These are phyloP conservation scores for Chunga burmeisteri DNA, from an alignment of 2,113 vertebrate species.

Conservation along the genomic window DNA sequence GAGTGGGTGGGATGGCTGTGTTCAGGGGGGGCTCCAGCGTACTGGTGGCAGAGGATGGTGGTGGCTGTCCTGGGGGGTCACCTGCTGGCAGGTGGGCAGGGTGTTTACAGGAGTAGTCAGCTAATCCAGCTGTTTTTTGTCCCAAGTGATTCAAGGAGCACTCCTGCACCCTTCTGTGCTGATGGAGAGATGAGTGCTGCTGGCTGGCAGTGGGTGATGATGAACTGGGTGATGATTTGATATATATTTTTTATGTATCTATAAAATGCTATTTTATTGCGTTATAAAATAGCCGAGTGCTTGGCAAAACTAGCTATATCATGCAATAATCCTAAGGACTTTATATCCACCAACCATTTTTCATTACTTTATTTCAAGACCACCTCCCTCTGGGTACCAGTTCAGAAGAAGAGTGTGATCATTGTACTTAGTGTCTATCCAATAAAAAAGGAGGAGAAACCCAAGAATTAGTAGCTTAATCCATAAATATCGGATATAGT, in stretches of 20 bases:
- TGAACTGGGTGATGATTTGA: not conserved
- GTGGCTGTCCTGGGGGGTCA: not conserved
- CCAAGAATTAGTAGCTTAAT: not conserved
- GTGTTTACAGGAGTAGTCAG: not conserved
- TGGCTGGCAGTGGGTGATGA: not conserved
- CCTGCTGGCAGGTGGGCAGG: not conserved
- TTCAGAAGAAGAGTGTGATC: not conserved
- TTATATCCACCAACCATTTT: not conserved
- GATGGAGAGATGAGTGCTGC: not conserved
- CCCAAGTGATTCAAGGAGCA: not conserved
- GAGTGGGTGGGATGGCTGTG: not conserved
- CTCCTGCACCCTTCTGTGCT: not conserved
- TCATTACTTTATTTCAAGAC: not conserved
- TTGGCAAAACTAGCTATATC: not conserved
- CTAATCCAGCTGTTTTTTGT: not conserved
- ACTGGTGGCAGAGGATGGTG: not conserved
- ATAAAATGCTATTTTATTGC: not conserved
- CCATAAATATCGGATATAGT: not conserved
- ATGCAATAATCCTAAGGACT: not conserved
- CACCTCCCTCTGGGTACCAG: not conserved
- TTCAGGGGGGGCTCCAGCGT: accelerated
- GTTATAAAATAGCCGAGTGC: not conserved
- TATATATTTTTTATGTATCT: not conserved
- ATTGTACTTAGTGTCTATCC: not conserved
- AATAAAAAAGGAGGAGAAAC: not conserved